Evolutionary conservation across 2,888 invertebrate genomes (phyloP).

Genomic region (Drosophila suboccidentalis): DNA sequence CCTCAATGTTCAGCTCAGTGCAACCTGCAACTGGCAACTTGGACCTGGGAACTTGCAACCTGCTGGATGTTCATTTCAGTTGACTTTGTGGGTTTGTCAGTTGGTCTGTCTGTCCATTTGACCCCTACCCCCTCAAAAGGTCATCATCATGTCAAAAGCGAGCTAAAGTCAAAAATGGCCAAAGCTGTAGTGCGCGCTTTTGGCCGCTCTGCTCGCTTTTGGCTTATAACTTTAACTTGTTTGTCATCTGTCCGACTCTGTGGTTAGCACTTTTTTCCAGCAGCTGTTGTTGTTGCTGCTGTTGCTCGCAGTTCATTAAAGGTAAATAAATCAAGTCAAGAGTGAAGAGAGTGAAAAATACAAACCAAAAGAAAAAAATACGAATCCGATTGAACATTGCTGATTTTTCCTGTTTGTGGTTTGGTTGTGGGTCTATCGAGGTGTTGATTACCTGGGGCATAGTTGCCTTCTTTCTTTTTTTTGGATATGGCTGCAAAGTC

Average conservation of each 20-base stretch:
- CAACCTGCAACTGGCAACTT: constrained; percentile 13
- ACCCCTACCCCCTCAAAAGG: constrained; percentile 23
- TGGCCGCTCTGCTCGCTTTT: constrained; percentile 12
- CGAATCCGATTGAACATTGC: constrained; percentile 43
- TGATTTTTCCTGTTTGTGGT: constrained; percentile 51
- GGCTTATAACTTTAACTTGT: constrained; percentile 58
- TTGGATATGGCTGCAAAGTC: constrained; percentile 35
- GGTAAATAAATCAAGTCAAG: constrained; percentile 72
- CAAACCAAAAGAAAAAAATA: constrained; percentile 7
- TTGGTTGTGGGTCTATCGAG: constrained; percentile 39
- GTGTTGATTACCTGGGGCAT: constrained; percentile 66
- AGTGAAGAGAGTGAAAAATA: constrained; percentile 17
- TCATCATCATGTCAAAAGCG: constrained; percentile 42
- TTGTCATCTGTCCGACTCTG: constrained; percentile 58
- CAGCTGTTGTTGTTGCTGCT: constrained; percentile 4
- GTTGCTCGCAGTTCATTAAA: constrained; percentile 71
- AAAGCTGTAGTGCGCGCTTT: constrained; percentile 31
- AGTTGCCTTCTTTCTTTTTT: constrained; percentile 19
- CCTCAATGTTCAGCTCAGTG: constrained; percentile 17
- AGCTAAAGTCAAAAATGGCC: constrained; percentile 23
- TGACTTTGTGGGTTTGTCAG: constrained; percentile 33
- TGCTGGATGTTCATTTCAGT: constrained; percentile 33
- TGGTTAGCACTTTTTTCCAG: constrained; percentile 39
- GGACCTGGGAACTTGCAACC: constrained; percentile 14
- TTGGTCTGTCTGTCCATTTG: constrained; percentile 17